phyloP scores from a whole-genome alignment of 1,140 invertebrate genomes.

The Calycopis cecrops region DNA sequence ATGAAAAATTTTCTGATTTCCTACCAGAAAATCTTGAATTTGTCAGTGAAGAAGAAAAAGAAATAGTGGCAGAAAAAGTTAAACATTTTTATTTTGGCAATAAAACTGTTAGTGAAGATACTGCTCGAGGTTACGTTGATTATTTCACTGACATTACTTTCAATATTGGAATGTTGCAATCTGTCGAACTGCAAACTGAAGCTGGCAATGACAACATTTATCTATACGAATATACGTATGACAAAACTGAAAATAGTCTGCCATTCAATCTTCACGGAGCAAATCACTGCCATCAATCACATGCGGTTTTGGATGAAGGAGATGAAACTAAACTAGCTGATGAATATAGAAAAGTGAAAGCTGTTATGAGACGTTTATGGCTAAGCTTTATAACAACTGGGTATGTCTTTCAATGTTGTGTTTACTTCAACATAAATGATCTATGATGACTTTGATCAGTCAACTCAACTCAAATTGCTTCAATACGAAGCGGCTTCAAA shows the following conservation, averaged over 20 bases:
- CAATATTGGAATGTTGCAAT: conserved; percentile 16
- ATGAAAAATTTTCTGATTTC: conserved; percentile 30
- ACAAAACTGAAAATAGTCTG: conserved; percentile 16
- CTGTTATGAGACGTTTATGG: conserved; percentile 25
- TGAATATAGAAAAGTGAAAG: conserved; percentile 23
- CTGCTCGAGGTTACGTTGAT: conserved; percentile 20
- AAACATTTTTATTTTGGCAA: conserved; percentile 34
- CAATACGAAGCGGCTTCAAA: no score
- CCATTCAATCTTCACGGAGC: conserved; percentile 18
- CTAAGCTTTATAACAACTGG: conserved; percentile 29
- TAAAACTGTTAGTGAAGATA: conserved; percentile 19
- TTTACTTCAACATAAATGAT: no score
- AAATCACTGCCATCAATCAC: conserved; percentile 22
- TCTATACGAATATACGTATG: conserved; percentile 23
- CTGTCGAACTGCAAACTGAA: conserved; percentile 22
- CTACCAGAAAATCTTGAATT: conserved; percentile 31
- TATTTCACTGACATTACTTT: conserved; percentile 30
- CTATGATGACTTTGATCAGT: no score
- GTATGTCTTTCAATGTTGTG: conserved; percentile 13
- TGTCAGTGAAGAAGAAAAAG: conserved; percentile 19
- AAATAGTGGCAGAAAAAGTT: conserved; percentile 21
- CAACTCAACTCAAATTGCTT: no score
- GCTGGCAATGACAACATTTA: conserved; percentile 29
- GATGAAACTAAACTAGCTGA: conserved; percentile 15
- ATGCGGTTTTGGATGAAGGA: conserved; percentile 15